Base-by-base conservation (phyloP, 2,113 vertebrate genomes). In the Cromileptes altivelis region DNA sequence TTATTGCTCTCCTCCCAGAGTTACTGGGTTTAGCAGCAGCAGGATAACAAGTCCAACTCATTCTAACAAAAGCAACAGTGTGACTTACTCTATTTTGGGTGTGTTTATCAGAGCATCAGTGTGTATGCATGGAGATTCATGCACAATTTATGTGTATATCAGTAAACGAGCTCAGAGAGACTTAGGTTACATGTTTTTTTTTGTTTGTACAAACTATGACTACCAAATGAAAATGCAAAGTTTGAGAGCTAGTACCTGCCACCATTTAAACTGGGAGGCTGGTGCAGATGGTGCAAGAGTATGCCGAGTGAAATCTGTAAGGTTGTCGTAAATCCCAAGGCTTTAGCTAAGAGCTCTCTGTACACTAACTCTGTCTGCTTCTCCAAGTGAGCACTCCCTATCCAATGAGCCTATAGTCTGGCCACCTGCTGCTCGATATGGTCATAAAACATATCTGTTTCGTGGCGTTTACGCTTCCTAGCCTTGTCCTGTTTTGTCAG, bases 171-270 rank as follows among this genome's bases (percentile, higher is more conserved):
- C 15, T 17, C 15, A 50, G 11, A 17, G 15, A 50, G 49, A 50
- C 49, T 50, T 50, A 50, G 70, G 7, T 18, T n/a, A 1, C 27
- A 37, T 12, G 8, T 37, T 30, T 7, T 52, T 56, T 47, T 60
- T 50, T 12, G 74, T 80, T 60, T 6, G 55, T 47, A 10, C 19
- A 72, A 17, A 56, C 23, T 77, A 14, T 80, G 79, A 84, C 82
- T 80, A 78, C 18, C 86, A 90, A 91, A 90, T 89, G n/a, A 85
- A 57, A 25, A 88, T 81, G 82, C 78, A 89, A 88, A 88, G 70
- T 62, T 84, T 56, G 47, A 18, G 47, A 73, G 37, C 23, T 15
- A 42, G 21, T 33, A 64, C 4, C 75, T 76, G 47, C 55, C 23
- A 42, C n/a, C 74, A 73, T 63, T 85, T 50, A 19, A 5, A 27